These are phyloP conservation scores for Passer montanus DNA, from an alignment of 2,113 vertebrate genomes.

Conservation along the genomic window DNA sequence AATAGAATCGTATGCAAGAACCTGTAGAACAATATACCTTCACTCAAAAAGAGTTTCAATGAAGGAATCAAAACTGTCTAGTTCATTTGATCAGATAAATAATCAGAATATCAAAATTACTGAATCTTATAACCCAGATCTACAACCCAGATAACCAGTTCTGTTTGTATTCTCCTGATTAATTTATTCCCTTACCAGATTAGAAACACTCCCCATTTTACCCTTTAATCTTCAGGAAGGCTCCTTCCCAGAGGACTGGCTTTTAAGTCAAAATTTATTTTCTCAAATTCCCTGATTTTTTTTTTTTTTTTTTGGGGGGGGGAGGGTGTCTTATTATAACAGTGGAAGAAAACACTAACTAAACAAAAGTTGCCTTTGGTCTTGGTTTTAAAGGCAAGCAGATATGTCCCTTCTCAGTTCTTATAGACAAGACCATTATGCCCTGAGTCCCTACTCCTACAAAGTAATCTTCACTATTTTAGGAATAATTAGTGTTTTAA, in stretches of 20 bases:
- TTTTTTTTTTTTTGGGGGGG: not conserved
- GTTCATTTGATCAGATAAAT: not conserved
- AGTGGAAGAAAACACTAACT: not conserved
- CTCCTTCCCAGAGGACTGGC: not conserved
- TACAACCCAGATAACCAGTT: not conserved
- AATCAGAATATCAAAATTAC: not conserved
- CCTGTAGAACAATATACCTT: not conserved
- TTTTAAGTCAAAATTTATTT: not conserved
- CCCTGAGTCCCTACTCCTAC: not conserved
- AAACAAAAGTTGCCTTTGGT: not conserved
- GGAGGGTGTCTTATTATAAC: not conserved
- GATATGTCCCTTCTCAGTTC: not conserved
- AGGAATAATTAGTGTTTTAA: constrained; percentile 18
- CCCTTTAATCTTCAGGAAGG: not conserved
- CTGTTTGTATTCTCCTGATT: not conserved
- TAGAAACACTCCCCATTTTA: not conserved
- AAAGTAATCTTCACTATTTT: not conserved
- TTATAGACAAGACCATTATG: not conserved
- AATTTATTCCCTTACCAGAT: not conserved
- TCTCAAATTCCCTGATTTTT: not conserved
- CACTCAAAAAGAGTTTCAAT: not conserved
- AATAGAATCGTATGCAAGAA: not conserved
- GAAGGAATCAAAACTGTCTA: not conserved
- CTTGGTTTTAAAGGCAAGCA: not conserved
- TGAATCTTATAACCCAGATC: not conserved